Conservation (phyloP, 2,113 vertebrate species). For the Ctenodactylus gundi region DNA sequence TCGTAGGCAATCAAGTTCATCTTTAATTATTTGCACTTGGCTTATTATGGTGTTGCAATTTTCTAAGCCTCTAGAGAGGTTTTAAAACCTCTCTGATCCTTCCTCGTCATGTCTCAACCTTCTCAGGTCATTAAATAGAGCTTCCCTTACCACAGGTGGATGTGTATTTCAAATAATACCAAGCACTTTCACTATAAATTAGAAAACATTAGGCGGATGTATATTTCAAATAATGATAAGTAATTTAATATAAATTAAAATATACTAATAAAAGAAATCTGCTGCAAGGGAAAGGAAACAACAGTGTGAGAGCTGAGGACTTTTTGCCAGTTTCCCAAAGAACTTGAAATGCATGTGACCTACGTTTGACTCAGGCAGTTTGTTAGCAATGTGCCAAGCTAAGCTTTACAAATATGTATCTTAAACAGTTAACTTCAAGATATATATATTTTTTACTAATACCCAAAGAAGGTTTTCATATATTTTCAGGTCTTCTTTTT, state of each 20-base stretch:
- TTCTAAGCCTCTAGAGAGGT: not conserved
- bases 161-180: not conserved
- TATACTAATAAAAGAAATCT: not conserved
- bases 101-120: not conserved
- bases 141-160: not conserved
- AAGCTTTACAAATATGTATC: not conserved
- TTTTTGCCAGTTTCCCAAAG: not conserved
- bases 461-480: not conserved
- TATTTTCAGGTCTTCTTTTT: conserved; percentile 30
- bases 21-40: not conserved
- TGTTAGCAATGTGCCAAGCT: not conserved
- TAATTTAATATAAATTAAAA: not conserved
- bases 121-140: not conserved
- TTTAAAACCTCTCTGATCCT: not conserved
- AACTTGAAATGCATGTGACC: not conserved
- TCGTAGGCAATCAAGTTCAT: not conserved
- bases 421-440: not conserved
- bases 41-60: not conserved
- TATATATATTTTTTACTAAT: conserved; percentile 6
- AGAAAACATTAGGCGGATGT: not conserved
- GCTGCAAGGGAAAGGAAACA: not conserved
- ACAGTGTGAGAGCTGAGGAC: not conserved
- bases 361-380: not conserved
- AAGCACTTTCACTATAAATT: not conserved
- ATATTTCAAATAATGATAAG: not conserved